These are phyloP conservation scores for Microcebus lehilahytsara DNA, from an alignment of 2,113 vertebrate genomes.

Conservation along the genomic window DNA sequence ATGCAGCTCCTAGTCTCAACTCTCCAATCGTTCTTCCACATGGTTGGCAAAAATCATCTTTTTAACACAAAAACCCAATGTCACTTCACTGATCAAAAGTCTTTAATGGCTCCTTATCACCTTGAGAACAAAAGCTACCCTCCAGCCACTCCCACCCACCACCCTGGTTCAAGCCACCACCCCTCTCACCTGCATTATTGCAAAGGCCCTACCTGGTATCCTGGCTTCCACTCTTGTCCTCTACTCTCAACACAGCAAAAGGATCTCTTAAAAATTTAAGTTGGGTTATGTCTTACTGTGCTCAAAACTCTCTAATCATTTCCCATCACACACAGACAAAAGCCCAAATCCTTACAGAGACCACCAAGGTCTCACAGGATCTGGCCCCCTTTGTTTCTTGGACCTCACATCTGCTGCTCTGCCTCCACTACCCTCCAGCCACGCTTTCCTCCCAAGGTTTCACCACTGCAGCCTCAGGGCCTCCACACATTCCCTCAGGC, in stretches of 20 bases:
- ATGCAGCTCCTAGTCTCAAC: neutral
- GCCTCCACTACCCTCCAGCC: neutral
- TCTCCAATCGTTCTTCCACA: neutral
- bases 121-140: neutral
- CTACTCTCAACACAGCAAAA: neutral
- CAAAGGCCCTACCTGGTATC: neutral
- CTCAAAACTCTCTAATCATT: neutral
- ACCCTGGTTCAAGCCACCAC: neutral
- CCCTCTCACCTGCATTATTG: neutral
- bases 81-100: neutral
- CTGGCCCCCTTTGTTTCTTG: neutral
- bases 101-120: neutral
- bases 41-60: neutral
- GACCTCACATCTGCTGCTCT: neutral
- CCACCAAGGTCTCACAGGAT: neutral
- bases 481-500: neutral
- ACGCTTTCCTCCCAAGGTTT: neutral
- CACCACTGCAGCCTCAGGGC: neutral
- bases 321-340: neutral
- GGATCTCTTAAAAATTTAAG: neutral
- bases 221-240: neutral
- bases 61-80: neutral
- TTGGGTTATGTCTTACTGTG: neutral
- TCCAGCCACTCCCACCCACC: neutral
- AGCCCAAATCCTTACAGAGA: neutral